Evolutionary conservation across 2,797 vertebrate species (phyloP), one percentile per base, ranked within the genome.

Genomic region (Propithecus deckenii): DNA sequence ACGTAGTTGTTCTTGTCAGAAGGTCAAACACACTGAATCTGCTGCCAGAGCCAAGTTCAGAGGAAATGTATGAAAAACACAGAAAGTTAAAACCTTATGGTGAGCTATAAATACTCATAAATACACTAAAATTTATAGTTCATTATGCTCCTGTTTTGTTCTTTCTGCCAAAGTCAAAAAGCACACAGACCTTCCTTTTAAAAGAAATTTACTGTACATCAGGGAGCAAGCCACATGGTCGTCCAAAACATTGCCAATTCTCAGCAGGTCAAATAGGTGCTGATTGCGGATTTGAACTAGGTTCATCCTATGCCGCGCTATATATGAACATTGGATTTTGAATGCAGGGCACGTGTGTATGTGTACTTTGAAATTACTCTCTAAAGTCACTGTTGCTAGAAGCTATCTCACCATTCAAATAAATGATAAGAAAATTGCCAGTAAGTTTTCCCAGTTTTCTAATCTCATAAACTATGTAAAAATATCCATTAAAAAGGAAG

Each of bases 61-160:
- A 76, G 86, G 46, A 93, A 97, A 96, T 63, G 63, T 75, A 95
- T 74, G 50, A 97, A 96, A 97, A 94, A 83, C 52, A 75, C 74
- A 78, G 25, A 96, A 89, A 92, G 48, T 50, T 86, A 96, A 94
- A 76, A 57, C 89, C 52, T 90, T 96, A 84, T 1, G 2, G 81
- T 95, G 93, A 97, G 71, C 96, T 97, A 97, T 96, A 97, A 98
- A 97, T 97, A 97, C 86, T 93, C 92, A 46, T 79, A 95, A 98
- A 93, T 94, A 94, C 85, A 35, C n/a, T 87, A 92, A 96, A 92
- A 96, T 96, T 91, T 93, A 59, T 84, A 81, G 72, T 90, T 96
- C 59, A 95, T 97, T 98, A 95, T 91, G 95, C 43, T 89, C 65
- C 87, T 90, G 67, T 88, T 97, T 97, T 97, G 95, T 96, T 55